Evolutionary conservation across 2,113 vertebrate species (phyloP), one percentile per base, ranked within the genome.

Genomic region (Mustela nigripes): DNA sequence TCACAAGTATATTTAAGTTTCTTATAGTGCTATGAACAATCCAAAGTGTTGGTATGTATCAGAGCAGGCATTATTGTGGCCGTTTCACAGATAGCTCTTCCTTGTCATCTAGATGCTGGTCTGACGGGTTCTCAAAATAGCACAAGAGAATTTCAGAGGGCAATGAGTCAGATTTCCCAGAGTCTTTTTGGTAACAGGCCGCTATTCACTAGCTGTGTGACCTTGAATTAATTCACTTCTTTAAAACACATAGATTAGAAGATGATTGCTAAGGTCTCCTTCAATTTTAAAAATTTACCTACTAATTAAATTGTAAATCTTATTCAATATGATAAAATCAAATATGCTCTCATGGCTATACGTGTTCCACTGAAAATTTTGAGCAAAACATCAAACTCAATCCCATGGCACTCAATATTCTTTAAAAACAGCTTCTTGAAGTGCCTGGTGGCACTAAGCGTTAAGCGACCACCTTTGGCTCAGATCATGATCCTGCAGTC

Each of bases 1-100:
- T 81, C 86, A 74, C 22, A 86, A 87, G 33, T 39, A 21, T 5
- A 71, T 78, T 86, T 83, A 56, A 65, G n/a, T 67, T 93, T 97
- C 67, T 94, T 79, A 45, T 19, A 83, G 36, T 88, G 90, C 63
- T 50, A 50, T 4, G 28, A 90, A 83, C 9, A 73, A 82, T 56
- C 5, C 69, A 90, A 45, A 76, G 21, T 18, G 6, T 11, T 42
- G 39, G 10, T 67, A 60, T 84, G 71, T 21, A 56, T 7, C 36
- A 69, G 10, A 90, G 42, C 45, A 28, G 45, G 7, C 16, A 4
- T 50, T 90, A 31, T 36, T 78, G 48, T 7, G 76, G 42, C 67
- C 80, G 45, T 73, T 90, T 93, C 53, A 83, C 12, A 39, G 60
- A 14, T 67, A 4, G 2, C 18, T 82, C 6, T 42, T 89, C 42